Evolutionary conservation across 2,113 vertebrate genomes (phyloP).

Genomic region (Loxodonta africana): DNA sequence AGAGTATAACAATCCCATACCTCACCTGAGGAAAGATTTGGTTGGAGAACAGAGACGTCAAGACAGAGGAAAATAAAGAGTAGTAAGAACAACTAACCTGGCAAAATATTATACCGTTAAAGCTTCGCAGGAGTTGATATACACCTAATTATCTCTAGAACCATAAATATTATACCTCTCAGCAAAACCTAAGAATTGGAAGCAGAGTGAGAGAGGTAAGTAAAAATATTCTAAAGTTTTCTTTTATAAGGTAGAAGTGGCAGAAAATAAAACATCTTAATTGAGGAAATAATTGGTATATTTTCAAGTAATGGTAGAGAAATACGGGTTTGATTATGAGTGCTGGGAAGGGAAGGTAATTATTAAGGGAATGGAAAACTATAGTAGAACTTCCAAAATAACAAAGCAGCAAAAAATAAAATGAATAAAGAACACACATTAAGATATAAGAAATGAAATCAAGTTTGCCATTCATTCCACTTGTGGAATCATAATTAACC

Average conservation of each 20-base stretch:
- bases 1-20: neutral
- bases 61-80: neutral
- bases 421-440: neutral
- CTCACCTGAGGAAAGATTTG: neutral
- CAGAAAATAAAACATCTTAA: conserved; percentile 26
- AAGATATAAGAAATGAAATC: neutral
- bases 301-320: neutral
- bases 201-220: neutral
- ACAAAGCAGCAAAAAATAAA: neutral
- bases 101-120: neutral
- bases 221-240: neutral
- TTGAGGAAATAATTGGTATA: conserved; percentile 7
- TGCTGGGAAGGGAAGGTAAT: neutral
- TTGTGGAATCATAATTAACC: neutral
- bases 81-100: neutral
- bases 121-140: neutral
- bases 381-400: neutral
- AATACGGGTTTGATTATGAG: neutral
- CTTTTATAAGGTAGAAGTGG: neutral
- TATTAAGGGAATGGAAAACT: neutral
- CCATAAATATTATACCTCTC: neutral
- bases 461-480: neutral
- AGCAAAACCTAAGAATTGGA: conserved; percentile 18
- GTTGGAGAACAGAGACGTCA: conserved; percentile 5
- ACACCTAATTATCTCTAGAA: neutral